Base-by-base conservation (phyloP, 2,113 vertebrate genomes). In the Lampris megalopsis region DNA sequence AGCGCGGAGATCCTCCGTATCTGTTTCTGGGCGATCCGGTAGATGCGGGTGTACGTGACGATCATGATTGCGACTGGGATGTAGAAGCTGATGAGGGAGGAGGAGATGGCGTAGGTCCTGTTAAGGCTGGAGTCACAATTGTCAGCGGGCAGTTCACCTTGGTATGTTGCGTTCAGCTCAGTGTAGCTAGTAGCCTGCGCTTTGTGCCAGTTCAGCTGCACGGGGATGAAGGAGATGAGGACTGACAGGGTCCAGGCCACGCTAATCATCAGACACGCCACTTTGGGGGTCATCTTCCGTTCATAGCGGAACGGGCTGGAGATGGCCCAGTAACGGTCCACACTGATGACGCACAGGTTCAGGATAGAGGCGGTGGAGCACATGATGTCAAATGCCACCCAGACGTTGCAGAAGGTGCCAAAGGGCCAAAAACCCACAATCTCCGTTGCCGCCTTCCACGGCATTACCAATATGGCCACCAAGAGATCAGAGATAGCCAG, bases 361-460 rank as follows among this genome's bases (percentile, higher is more conserved):
- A 99, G 93, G 86, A 99, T 99, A 71, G 98, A 99, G 24, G 98
- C 98, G 0, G 98, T 99, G 77, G 97, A 99, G 74, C 98, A 99
- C 98, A 99, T 99, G 89, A 99, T 99, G 93, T 99, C 98, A 84
- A 98, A 99, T 11, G 98, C 97, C 88, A 99, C 97, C 98, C 98
- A 99, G 40, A 99, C 94, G 64, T 97, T 96, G 89, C 98, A 99
- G 92, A 99, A 99, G 0, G 96, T 95, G 52, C 98, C 97, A 35
- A 99, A 99, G 38, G 98, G 97, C 98, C 98, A 99, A 87, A 96
- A 99, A 45, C 98, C 98, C 0, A 97, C 93, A 0, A 99, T 98
- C 89, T 99, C 98, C 0, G 97, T 96, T 35, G 98, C 96, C 0
- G 98, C 97, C 88, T 99, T 99, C 98, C 98, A 98, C 0, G 98